These are phyloP conservation scores for Potamilus streckersoni DNA, from an alignment of 1,140 invertebrate species.

Conservation along the genomic window DNA sequence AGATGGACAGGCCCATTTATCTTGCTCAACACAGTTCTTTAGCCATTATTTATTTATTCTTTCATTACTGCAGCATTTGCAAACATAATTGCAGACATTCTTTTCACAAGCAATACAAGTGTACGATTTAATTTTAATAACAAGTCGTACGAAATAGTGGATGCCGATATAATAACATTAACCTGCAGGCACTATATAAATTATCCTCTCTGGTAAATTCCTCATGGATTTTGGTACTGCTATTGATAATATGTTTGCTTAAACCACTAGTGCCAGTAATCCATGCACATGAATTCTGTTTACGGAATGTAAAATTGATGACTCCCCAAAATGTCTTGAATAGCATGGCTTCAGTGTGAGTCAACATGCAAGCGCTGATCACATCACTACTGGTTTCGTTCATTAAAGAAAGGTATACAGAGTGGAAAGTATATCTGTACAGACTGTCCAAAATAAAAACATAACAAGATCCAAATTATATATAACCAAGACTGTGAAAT, in stretches of 20 bases:
- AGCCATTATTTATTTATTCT: not conserved
- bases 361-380: conserved; percentile 5
- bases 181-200: conserved; percentile 5
- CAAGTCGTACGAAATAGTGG: not conserved
- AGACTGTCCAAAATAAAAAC: not conserved
- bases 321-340: conserved; percentile 4
- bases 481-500: not conserved
- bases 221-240: not conserved
- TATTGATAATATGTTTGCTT: conserved; percentile 1
- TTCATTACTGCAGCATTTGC: not conserved
- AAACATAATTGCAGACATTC: not conserved
- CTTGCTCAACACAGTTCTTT: not conserved
- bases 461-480: not conserved
- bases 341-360: conserved; percentile 11
- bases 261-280: not conserved
- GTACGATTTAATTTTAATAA: not conserved
- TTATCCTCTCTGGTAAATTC: conserved; percentile 1
- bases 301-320: conserved; percentile 2
- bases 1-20: not conserved
- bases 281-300: conserved; percentile 1
- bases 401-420: conserved; percentile 1
- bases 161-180: not conserved
- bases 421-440: conserved; percentile 2
- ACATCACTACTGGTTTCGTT: conserved; percentile 9
- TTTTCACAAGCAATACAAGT: not conserved